phyloP scores from a whole-genome alignment of 1,140 invertebrate species.

The Rhagoletis zephyria region DNA sequence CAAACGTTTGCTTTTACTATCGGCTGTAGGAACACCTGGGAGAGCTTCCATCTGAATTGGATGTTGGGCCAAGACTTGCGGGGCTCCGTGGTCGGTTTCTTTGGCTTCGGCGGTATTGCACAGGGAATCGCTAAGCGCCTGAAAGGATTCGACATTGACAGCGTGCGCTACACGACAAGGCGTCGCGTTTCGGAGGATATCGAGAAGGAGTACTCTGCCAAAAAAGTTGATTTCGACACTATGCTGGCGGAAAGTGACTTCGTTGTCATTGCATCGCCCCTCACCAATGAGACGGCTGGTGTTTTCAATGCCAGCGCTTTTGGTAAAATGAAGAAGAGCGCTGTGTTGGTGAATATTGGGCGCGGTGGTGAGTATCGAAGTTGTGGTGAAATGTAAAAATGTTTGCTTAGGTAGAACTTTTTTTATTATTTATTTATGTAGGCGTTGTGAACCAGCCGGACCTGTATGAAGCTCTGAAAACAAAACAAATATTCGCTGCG shows the following conservation, averaged over 20 bases:
- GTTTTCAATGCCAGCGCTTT: constrained; percentile 86
- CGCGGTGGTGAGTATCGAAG: constrained; percentile 81
- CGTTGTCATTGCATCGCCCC: constrained; percentile 81
- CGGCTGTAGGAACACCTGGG: constrained; percentile 81
- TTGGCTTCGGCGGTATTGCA: constrained; percentile 90
- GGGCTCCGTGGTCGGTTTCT: constrained; percentile 88
- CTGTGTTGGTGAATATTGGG: constrained; percentile 88
- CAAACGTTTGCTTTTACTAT: neutral
- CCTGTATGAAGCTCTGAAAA: constrained; percentile 84
- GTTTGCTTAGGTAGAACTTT: constrained; percentile 73
- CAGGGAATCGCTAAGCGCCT: constrained; percentile 81
- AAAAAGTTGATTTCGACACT: constrained; percentile 81
- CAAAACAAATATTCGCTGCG: constrained; percentile 85
- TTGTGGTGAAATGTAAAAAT: constrained; percentile 78
- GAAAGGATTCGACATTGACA: constrained; percentile 81
- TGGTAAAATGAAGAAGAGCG: constrained; percentile 86
- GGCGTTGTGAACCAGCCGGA: constrained; percentile 86
- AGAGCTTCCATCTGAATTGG: constrained; percentile 88
- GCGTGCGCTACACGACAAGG: constrained; percentile 83
- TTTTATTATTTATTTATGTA: constrained; percentile 68
- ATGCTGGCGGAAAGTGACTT: constrained; percentile 85
- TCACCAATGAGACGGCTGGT: constrained; percentile 82
- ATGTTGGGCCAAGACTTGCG: constrained; percentile 88
- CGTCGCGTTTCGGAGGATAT: constrained; percentile 77
- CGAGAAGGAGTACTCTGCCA: constrained; percentile 80